Base-by-base conservation (phyloP, 1,140 invertebrate species). In the Triops cancriformis region DNA sequence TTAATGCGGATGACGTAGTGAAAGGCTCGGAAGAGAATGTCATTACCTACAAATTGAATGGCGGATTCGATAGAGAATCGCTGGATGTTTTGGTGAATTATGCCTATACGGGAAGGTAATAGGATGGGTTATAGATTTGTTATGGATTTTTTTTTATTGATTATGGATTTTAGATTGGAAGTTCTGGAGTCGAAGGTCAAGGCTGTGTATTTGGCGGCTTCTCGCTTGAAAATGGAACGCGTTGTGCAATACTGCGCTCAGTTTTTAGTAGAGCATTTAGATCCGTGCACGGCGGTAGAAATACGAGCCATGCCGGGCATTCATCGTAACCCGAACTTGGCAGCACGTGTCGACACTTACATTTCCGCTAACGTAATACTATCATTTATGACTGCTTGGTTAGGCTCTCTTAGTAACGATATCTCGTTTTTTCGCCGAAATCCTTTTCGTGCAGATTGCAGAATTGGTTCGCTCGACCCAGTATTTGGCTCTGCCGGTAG, bases 81-180 rank as follows among this genome's bases (percentile, higher is more conserved):
- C 86, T 95, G 81, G 88, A 91, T 79, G 89, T 88, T 78, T 85
- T 95, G 9, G 87, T 95, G 31, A 90, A 94, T 83, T 95, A 92
- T 85, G 91, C 91, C 37, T 95, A 95, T 84, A 94, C 93, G 73
- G 86, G 88, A 76, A 86, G 85, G 88, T 89, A 79, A 26, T n/a
- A 45, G 37, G 26, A 74, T 7, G 2, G n/a, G 10, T 31, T n/a
- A 41, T 18, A 26, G 31, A 28, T n/a, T 41, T 74, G 14, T 18
- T 74, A 11, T n/a, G 14, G 18, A n/a, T 1, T 45, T 76, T 45
- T 1, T 43, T 45, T 43, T 72, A 74, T 37, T 77, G 73, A 26
- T 27, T 23, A 14, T 4, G 18, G 77, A 79, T 80, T 75, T 75
- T 81, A 90, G 89, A 79, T 83, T 91, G 80, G 86, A 89, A 81